Conservation (phyloP, 2,888 invertebrate genomes). For the Drosophila parthenogenetica region DNA sequence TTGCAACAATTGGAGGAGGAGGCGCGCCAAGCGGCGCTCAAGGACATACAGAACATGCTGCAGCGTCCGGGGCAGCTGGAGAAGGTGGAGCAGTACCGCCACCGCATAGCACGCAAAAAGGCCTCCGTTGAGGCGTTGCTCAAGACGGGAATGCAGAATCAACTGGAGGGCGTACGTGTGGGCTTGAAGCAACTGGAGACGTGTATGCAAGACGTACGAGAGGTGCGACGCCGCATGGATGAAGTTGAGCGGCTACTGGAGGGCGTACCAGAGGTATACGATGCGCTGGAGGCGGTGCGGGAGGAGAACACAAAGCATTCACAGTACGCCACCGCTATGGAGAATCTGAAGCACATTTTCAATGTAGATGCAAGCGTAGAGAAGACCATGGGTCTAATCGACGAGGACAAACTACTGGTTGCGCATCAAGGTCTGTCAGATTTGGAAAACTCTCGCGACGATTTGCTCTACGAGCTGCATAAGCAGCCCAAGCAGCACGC, state of each 20-base stretch:
- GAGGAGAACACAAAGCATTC: slow-evolving; percentile 98
- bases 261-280: slow-evolving; percentile 92
- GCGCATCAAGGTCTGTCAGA: slow-evolving; percentile 98
- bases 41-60: slow-evolving; percentile 95
- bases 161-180: slow-evolving; percentile 97
- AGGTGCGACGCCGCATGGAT: slow-evolving; percentile 89
- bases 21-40: slow-evolving; percentile 91
- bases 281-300: slow-evolving; percentile 92
- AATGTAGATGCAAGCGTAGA: slow-evolving; percentile 98
- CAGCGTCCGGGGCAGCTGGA: slow-evolving; percentile 98
- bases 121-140: slow-evolving; percentile 86
- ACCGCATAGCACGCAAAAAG: slow-evolving; percentile 84
- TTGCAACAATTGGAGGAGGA: slow-evolving; percentile 91
- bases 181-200: slow-evolving; percentile 95
- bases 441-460: slow-evolving; percentile 98
- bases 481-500: slow-evolving; percentile 96
- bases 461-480: slow-evolving; percentile 96
- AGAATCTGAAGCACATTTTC: slow-evolving; percentile 98
- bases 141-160: slow-evolving; percentile 99
- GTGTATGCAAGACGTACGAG: slow-evolving; percentile 93
- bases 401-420: slow-evolving; percentile 96
- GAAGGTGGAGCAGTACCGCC: slow-evolving; percentile 88
- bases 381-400: slow-evolving; percentile 96
- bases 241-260: slow-evolving; percentile 91
- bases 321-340: slow-evolving; percentile 98